A percentile compares a stretch with the other conserved stretches of the same genome.
Conservation (phyloP, 2,113 vertebrate genomes). For the Jaculus jaculus region DNA sequence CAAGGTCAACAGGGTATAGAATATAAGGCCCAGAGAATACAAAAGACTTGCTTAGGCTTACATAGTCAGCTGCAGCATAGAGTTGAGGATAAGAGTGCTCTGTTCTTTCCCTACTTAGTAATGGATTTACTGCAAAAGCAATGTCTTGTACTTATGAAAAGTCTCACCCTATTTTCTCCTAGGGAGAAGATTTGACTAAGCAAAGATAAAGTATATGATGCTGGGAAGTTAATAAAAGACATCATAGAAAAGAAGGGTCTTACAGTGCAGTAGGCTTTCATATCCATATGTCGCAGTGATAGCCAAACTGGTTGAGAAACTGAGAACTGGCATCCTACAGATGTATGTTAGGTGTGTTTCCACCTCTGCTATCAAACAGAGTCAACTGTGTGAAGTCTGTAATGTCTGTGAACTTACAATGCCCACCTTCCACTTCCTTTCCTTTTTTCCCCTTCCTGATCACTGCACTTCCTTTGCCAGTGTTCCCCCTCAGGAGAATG, state of each 20-base stretch:
- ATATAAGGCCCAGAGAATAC: not conserved
- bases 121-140: not conserved
- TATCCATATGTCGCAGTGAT: not conserved
- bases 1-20: not conserved
- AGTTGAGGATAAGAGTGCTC: not conserved
- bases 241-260: not conserved
- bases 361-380: not conserved
- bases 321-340: not conserved
- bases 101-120: not conserved
- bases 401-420: not conserved
- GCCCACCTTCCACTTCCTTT: not conserved
- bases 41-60: not conserved
- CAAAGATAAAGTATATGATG: not conserved
- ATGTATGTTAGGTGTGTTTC: too few relatives aligned
- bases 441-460: rapidly evolving
- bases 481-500: not conserved
- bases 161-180: not conserved
- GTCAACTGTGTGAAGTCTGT: rapidly evolving
- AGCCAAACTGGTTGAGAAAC: not conserved
- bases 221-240: not conserved
- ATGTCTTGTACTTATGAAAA: not conserved
- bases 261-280: rapidly evolving
- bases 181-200: not conserved
- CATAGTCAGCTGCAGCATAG: rapidly evolving
- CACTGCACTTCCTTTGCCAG: not conserved